A percentile compares a stretch with the other conserved stretches of the same genome.
Conservation (phyloP, 2,888 invertebrate species). For the Rhogogaster chlorosoma region DNA sequence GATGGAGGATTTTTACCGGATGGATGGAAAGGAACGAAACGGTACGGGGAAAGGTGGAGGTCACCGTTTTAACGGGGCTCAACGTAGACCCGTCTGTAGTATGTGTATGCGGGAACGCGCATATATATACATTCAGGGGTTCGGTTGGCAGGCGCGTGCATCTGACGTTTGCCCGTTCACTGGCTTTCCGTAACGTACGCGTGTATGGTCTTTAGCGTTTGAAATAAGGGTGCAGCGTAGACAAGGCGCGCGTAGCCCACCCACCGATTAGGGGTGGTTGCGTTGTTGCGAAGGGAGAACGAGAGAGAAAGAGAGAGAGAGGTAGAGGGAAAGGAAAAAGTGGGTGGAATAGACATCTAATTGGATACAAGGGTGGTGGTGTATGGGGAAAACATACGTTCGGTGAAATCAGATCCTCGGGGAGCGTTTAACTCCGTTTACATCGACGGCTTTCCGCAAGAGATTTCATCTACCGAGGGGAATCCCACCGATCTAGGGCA, state of each 20-base stretch:
- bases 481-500: conserved; percentile 10
- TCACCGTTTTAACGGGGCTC: conserved; percentile 60
- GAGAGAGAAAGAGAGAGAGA: not conserved
- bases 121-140: conserved; percentile 53
- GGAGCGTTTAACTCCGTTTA: conserved; percentile 52
- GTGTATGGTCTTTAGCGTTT: conserved; percentile 65
- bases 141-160: conserved; percentile 64
- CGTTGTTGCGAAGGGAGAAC: not conserved
- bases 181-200: conserved; percentile 59
- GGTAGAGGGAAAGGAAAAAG: not conserved
- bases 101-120: conserved; percentile 10
- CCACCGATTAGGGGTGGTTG: conserved; percentile 40
- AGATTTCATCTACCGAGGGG: conserved; percentile 36
- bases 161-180: conserved; percentile 71
- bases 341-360: conserved; percentile 56
- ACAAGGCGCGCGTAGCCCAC: conserved; percentile 34
- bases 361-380: conserved; percentile 62
- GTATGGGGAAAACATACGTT: conserved; percentile 57
- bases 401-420: conserved; percentile 57
- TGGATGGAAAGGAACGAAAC: conserved; percentile 13
- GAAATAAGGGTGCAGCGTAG: conserved; percentile 63
- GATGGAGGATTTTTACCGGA: conserved; percentile 12
- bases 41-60: conserved; percentile 54
- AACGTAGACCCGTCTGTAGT: conserved; percentile 47
- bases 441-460: conserved; percentile 24